These are phyloP conservation scores for Casuarius casuarius DNA, from an alignment of 2,113 vertebrate genomes.

Conservation along the genomic window DNA sequence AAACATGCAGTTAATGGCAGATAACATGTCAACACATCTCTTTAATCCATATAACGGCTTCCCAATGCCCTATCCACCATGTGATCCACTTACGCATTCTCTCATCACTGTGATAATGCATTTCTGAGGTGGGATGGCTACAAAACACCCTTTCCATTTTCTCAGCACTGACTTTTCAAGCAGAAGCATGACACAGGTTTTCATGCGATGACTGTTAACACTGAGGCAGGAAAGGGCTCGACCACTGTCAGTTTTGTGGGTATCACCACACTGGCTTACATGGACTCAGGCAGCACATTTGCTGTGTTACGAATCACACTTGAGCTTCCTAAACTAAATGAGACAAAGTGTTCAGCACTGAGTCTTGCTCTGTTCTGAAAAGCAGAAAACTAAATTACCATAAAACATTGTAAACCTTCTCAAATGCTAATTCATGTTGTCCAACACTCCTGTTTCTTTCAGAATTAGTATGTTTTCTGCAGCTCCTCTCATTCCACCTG, in stretches of 20 bases:
- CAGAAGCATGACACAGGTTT: not conserved
- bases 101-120: not conserved
- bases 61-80: not conserved
- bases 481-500: not conserved
- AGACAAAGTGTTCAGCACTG: not conserved
- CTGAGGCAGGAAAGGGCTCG: not conserved
- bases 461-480: not conserved
- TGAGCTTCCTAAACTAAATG: not conserved
- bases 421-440: not conserved
- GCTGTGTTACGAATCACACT: not conserved
- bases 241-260: not conserved
- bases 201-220: not conserved
- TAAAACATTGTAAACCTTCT: not conserved
- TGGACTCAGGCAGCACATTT: fast-evolving
- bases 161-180: not conserved
- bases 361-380: not conserved
- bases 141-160: not conserved
- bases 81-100: not conserved
- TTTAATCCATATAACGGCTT: not conserved
- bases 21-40: not conserved
- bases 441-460: not conserved
- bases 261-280: not conserved
- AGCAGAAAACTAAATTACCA: not conserved
- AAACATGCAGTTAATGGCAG: not conserved
- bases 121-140: not conserved